Evolutionary conservation across 2,888 invertebrate species (phyloP), one percentile per base, ranked within the genome.

Genomic region (Globia sparganii): DNA sequence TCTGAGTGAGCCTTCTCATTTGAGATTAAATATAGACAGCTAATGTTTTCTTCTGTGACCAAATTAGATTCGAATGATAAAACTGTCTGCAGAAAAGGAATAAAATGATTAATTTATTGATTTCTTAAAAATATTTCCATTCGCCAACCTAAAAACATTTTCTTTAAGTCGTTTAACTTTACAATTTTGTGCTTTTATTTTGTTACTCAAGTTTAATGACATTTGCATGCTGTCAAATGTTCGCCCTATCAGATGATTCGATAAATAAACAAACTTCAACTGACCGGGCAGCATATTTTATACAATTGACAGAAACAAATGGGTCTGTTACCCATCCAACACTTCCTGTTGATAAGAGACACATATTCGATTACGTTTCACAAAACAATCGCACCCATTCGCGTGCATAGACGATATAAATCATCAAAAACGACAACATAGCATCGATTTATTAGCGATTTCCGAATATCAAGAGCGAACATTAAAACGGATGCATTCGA

Each of bases 391-490:
- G 86, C 77, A 75, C 84, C 86, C 88, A 88, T 86, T 80, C 89
- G 88, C 83, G 78, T 78, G 64, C 82, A 86, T 90, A 87, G 87
- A 90, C 88, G 80, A 82, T 84, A 91, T 94, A 93, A 93, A 93
- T 95, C 92, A 91, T 85, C 86, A 91, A 92, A 90, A 91, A 91
- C 91, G 91, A 90, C 92, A 90, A 83, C 85, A 86, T 83, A 88
- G 90, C 88, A 88, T 88, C 86, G 94, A 95, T 95, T 94, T 95
- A 95, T 93, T 89, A 87, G 91, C 92, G 91, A 91, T 93, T 92
- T 94, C 93, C 92, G 92, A 91, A 91, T 90, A 91, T 90, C 87
- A 86, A 88, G 84, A 88, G 87, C 89, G 89, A 87, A 90, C 91
- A 93, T 94, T 93, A 93, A 93, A 93, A 89, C 90, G 89, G 89